Percentiles rank a stretch among this genome's conserved stretches.
Conservation (phyloP, 1,140 invertebrate species). For the Drosophila orosa region DNA sequence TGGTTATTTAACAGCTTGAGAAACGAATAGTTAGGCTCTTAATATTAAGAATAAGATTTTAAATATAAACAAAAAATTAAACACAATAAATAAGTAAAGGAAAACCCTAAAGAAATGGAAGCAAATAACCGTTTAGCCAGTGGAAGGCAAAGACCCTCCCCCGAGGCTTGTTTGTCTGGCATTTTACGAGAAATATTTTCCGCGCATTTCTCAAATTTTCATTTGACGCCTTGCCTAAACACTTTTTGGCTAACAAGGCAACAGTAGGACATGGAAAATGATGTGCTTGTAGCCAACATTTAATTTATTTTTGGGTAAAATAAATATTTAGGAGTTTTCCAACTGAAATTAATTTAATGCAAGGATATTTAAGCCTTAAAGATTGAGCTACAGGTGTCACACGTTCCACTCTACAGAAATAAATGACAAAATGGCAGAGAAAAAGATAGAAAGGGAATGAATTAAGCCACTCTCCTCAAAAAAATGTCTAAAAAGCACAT, state of each 20-base stretch:
- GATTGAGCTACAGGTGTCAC: too few species aligned
- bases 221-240: conserved; percentile 5
- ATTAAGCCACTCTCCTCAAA: too few species aligned
- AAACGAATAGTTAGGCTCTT: too few species aligned
- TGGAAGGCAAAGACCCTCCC: neutral
- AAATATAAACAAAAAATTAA: neutral
- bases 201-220: conserved; percentile 10
- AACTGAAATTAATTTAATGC: neutral
- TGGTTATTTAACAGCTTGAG: neutral
- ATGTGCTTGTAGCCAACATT: neutral
- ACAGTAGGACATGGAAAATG: neutral
- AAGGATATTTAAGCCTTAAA: neutral
- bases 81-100: too few species aligned
- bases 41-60: too few species aligned
- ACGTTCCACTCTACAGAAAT: neutral
- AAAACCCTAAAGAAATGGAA: neutral
- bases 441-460: neutral
- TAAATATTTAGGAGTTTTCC: neutral
- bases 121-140: neutral
- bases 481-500: too few species aligned
- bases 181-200: conserved; percentile 8
- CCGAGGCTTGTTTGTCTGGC: conserved; percentile 8
- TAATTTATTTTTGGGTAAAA: neutral
- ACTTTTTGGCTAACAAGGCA: conserved; percentile 7
- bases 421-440: neutral